These are phyloP conservation scores for Agrilus planipennis DNA, from an alignment of 1,140 invertebrate species.

Conservation along the genomic window DNA sequence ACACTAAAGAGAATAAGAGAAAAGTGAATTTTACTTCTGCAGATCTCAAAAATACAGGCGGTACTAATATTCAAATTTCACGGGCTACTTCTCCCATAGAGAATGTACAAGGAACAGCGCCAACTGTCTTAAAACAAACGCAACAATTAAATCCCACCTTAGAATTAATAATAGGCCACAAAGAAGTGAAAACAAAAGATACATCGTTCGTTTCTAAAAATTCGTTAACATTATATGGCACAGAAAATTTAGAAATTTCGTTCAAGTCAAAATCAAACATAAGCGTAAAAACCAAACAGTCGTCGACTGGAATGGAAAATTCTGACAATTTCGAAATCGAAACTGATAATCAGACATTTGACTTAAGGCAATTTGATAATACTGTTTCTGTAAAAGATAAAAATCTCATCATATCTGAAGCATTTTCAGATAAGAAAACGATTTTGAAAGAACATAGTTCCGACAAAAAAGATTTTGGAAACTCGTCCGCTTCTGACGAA, in stretches of 20 bases:
- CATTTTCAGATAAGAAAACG: slow-evolving; percentile 28
- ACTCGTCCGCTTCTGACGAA: slow-evolving; percentile 37
- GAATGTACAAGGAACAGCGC: slow-evolving; percentile 21
- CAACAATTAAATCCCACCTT: slow-evolving; percentile 28
- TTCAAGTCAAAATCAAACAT: slow-evolving; percentile 41
- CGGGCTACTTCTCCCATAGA: slow-evolving; percentile 36
- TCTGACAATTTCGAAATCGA: slow-evolving; percentile 36
- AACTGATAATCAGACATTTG: slow-evolving; percentile 11
- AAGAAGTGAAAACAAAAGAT: slow-evolving; percentile 39
- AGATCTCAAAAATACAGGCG: not conserved
- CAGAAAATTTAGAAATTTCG: slow-evolving; percentile 39
- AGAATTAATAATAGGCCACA: slow-evolving; percentile 39
- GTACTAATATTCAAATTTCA: slow-evolving; percentile 8
- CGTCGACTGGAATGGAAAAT: slow-evolving; percentile 33
- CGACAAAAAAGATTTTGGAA: slow-evolving; percentile 7
- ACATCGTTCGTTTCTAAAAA: slow-evolving; percentile 39
- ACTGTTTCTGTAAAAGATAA: slow-evolving; percentile 32
- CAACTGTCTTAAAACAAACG: slow-evolving; percentile 12
- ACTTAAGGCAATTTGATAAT: too few species aligned
- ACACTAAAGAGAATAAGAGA: too few species aligned
- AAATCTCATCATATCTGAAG: slow-evolving; percentile 20
- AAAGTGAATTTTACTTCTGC: too few species aligned
- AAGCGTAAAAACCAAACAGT: slow-evolving; percentile 34
- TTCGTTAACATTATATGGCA: slow-evolving; percentile 36
- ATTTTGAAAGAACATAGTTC: slow-evolving; percentile 26